Percentiles rank a stretch among this genome's conserved stretches.
Conservation (phyloP, 35 echinoderm and acorn worm genomes). For the Stichopus chloronotus region DNA sequence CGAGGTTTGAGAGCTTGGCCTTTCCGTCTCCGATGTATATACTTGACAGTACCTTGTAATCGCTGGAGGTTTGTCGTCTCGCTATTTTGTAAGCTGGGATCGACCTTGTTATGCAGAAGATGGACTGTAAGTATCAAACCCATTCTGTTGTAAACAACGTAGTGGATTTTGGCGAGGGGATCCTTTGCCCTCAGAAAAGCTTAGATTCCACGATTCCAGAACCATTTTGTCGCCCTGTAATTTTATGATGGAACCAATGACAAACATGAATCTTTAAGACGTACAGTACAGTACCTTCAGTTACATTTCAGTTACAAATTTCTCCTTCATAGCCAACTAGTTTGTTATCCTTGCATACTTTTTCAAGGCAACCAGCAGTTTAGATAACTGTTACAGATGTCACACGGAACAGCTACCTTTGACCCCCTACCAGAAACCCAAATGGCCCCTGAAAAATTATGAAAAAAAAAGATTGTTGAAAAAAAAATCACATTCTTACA, state of each 20-base stretch:
- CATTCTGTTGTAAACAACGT: constrained; percentile 90
- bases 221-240: constrained; percentile 93
- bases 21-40: constrained; percentile 83
- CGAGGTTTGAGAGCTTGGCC: constrained; percentile 68
- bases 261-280: not conserved
- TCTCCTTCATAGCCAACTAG: no score
- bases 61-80: constrained; percentile 66
- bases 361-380: no score
- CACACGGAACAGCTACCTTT: no score
- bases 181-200: constrained; percentile 71
- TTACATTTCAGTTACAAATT: not conserved
- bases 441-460: no score
- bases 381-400: no score
- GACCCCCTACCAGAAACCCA: no score
- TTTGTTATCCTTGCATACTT: no score
- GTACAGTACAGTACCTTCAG: not conserved
- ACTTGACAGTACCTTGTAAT: constrained; percentile 83
- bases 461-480: no score
- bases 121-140: constrained; percentile 85
- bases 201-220: constrained; percentile 89
- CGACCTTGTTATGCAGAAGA: constrained; percentile 80
- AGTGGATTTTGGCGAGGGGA: constrained; percentile 86
- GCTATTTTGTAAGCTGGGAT: constrained; percentile 82
- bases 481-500: no score
- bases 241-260: not conserved